Percentiles rank a stretch among this genome's conserved stretches.
Conservation (phyloP, 2,113 vertebrate species). For the Entomyzon cyanotis region DNA sequence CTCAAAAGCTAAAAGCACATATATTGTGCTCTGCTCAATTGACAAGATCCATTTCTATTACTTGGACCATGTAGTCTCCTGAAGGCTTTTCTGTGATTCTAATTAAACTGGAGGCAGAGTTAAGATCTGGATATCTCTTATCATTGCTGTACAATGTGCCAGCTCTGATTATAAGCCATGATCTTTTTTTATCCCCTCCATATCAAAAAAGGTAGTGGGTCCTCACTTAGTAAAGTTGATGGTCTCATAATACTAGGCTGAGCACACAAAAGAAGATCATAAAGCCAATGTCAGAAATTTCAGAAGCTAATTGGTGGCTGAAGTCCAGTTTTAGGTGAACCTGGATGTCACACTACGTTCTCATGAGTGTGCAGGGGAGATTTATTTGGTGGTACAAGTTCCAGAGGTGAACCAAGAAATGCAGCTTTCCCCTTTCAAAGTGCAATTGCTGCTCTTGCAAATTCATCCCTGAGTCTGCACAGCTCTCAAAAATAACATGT, state of each 20-base stretch:
- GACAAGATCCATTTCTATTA: neutral
- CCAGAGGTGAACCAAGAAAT: neutral
- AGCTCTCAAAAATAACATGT: neutral
- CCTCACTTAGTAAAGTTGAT: neutral
- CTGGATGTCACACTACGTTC: neutral
- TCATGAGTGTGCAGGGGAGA: accelerated
- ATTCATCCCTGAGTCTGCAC: neutral
- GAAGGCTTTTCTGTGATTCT: neutral
- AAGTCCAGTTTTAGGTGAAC: neutral
- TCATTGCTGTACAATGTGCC: accelerated
- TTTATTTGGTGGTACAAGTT: neutral
- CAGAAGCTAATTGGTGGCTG: neutral
- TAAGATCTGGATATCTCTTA: neutral
- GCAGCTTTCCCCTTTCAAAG: neutral
- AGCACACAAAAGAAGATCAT: neutral
- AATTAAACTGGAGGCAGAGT: neutral
- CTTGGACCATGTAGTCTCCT: neutral
- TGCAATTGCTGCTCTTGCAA: neutral
- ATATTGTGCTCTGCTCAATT: neutral
- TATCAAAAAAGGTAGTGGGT: neutral
- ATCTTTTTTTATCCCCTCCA: neutral
- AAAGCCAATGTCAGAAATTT: neutral
- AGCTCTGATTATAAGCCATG: neutral
- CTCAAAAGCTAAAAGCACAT: neutral
- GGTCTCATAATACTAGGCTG: neutral